Percentiles rank a stretch among this genome's conserved stretches.
phyloP scores from a whole-genome alignment of 2,113 vertebrate species.

The Parus major region DNA sequence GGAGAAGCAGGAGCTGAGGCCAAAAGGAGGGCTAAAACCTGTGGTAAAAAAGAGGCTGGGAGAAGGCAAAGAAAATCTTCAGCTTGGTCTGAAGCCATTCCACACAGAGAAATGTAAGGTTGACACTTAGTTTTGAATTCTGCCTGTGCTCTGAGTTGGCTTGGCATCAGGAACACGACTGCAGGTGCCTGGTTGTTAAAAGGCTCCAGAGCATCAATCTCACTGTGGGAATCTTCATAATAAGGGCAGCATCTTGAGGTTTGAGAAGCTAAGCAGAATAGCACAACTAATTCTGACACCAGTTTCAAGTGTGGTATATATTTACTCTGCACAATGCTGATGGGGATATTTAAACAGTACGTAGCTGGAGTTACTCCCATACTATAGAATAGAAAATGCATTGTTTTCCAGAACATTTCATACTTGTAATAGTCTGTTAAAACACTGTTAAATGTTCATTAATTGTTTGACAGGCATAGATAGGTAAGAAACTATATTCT shows the following conservation, averaged over 20 bases:
- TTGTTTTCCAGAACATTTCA: neutral
- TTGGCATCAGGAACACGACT: neutral
- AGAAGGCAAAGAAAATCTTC: neutral
- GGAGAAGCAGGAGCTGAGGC: neutral
- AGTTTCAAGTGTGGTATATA: neutral
- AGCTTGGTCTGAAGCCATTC: neutral
- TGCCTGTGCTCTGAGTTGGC: neutral
- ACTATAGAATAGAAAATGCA: neutral
- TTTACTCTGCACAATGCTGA: neutral
- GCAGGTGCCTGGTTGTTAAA: neutral
- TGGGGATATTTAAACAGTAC: neutral
- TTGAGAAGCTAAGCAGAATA: neutral
- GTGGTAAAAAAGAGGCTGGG: neutral
- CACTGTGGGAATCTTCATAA: neutral
- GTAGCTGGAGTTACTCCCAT: neutral
- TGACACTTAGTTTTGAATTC: neutral
- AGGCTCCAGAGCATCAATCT: neutral
- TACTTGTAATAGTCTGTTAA: neutral
- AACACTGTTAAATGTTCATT: neutral
- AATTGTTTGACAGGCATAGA: neutral
- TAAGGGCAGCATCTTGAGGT: neutral
- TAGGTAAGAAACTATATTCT: neutral
- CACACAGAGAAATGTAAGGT: neutral
- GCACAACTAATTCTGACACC: neutral
- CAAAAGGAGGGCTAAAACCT: neutral